These are phyloP conservation scores for Myotis findleyi DNA, from an alignment of 2,797 vertebrate species.

Conservation along the genomic window DNA sequence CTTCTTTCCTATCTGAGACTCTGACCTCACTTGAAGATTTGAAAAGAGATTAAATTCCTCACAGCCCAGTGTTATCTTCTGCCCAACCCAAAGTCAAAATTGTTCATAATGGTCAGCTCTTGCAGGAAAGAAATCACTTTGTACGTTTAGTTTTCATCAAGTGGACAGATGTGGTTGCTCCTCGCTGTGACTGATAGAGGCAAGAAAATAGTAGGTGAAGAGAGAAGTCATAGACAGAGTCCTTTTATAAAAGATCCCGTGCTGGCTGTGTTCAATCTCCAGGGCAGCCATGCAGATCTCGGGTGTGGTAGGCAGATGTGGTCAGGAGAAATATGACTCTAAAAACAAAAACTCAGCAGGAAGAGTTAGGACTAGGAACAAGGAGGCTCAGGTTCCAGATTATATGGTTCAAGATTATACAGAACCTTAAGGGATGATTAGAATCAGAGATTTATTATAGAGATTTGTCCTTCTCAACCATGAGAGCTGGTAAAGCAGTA, in stretches of 20 bases:
- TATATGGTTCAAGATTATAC: not conserved
- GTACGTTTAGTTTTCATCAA: constrained; percentile 68
- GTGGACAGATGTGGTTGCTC: constrained; percentile 61
- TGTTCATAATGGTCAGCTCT: constrained; percentile 67
- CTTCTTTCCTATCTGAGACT: constrained; percentile 58
- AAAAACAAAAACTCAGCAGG: not conserved
- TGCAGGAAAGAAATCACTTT: constrained; percentile 74
- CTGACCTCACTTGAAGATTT: constrained; percentile 56
- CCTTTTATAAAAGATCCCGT: constrained; percentile 11
- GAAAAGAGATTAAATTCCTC: constrained; percentile 72
- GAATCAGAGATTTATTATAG: not conserved
- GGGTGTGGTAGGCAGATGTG: not conserved
- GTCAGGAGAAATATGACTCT: constrained; percentile 1
- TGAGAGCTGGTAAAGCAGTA: not conserved
- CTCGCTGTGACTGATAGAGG: constrained; percentile 70
- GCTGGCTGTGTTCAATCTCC: constrained; percentile 8
- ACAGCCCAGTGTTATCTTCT: constrained; percentile 55
- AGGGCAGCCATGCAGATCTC: constrained; percentile 49
- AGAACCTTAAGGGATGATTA: not conserved
- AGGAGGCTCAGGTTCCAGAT: not conserved
- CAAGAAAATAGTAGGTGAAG: constrained; percentile 63
- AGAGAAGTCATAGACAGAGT: not conserved
- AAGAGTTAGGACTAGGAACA: not conserved
- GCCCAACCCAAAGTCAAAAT: constrained; percentile 66
- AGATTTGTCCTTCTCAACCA: not conserved